phyloP scores from a whole-genome alignment of 2,113 vertebrate genomes.

The Gobius niger region DNA sequence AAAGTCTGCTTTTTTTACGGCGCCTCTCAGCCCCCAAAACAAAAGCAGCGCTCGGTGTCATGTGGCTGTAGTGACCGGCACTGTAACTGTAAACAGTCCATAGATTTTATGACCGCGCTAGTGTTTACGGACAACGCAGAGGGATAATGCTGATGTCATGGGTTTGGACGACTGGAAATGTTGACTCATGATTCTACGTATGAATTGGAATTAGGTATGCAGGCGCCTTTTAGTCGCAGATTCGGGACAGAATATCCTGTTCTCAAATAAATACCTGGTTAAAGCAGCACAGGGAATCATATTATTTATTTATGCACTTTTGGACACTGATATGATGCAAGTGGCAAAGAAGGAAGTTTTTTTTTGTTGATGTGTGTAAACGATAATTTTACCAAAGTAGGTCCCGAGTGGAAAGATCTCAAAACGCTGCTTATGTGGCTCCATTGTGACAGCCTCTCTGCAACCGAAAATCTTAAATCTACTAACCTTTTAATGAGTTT shows the following conservation, averaged over 20 bases:
- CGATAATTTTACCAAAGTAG: too few species aligned
- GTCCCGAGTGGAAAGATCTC: too few species aligned
- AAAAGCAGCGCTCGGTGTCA: conserved; percentile 67
- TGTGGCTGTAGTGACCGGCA: conserved; percentile 46
- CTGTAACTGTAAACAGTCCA: conserved; percentile 27
- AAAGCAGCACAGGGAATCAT: too few species aligned
- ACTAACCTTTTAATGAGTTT: too few species aligned
- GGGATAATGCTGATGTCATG: neutral
- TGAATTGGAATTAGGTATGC: neutral
- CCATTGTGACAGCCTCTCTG: too few species aligned
- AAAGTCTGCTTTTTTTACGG: conserved; percentile 73
- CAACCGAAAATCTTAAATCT: too few species aligned
- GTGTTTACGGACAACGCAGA: neutral
- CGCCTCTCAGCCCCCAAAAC: conserved; percentile 59
- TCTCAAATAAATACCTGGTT: too few species aligned
- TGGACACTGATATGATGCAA: too few species aligned
- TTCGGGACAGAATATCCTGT: neutral
- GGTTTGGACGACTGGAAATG: neutral
- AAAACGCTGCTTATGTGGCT: too few species aligned
- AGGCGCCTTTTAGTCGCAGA: neutral
- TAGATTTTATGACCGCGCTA: conserved; percentile 6
- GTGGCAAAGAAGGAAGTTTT: too few species aligned
- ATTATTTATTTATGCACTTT: too few species aligned
- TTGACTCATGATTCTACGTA: neutral
- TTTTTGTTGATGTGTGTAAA: too few species aligned